Evolutionary conservation across 2,888 invertebrate genomes (phyloP).

Genomic region (Hanleya hanleyi): DNA sequence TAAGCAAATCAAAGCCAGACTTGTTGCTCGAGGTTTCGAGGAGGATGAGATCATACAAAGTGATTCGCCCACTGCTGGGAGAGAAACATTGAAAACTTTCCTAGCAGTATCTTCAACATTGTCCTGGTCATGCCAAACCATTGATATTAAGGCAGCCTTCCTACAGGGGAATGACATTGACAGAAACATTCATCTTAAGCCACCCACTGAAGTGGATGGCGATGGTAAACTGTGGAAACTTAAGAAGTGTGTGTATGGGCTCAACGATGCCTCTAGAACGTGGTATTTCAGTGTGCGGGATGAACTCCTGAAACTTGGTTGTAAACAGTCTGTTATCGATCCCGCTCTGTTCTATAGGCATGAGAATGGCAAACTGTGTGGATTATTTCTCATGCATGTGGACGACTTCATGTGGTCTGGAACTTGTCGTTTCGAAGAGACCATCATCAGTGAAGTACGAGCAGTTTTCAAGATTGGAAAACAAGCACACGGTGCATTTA

Average conservation of each 20-base stretch:
- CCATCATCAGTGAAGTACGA: conserved; percentile 15
- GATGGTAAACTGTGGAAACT: conserved; percentile 12
- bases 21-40: background rate
- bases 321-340: conserved; percentile 12
- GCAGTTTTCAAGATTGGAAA: conserved; percentile 18
- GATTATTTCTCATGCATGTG: conserved; percentile 11
- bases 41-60: background rate
- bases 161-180: background rate
- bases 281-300: conserved; percentile 14
- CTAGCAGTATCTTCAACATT: conserved; percentile 1
- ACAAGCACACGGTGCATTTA: background rate
- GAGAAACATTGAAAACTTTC: background rate
- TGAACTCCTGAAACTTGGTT: background rate
- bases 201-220: background rate
- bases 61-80: conserved; percentile 1
- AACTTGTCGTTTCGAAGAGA: background rate
- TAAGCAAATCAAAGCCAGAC: background rate
- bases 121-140: background rate
- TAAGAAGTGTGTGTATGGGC: conserved; percentile 17
- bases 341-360: conserved; percentile 14
- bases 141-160: background rate
- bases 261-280: conserved; percentile 16
- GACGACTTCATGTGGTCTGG: conserved; percentile 24
- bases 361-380: background rate
- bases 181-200: background rate